Percentiles rank a stretch among this genome's conserved stretches.
Conservation (phyloP, 2,113 vertebrate species). For the Hippocampus zosterae region DNA sequence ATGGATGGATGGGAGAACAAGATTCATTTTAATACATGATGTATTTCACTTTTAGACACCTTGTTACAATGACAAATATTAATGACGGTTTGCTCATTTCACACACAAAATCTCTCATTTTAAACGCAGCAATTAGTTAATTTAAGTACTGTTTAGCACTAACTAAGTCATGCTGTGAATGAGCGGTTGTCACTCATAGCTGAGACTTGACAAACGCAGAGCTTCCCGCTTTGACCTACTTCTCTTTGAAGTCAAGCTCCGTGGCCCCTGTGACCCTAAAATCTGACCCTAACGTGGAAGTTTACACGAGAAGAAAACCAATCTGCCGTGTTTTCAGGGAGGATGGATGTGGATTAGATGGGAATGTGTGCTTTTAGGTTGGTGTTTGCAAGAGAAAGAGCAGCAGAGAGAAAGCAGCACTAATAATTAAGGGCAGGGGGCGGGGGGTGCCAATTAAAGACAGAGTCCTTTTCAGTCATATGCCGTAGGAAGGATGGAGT, state of each 20-base stretch:
- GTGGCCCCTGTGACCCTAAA: constrained; percentile 34
- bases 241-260: constrained; percentile 42
- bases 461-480: constrained; percentile 42
- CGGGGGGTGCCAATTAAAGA: constrained; percentile 34
- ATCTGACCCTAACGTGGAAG: constrained; percentile 47
- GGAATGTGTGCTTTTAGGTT: constrained; percentile 26
- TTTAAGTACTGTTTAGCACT: background rate
- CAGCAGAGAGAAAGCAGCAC: background rate
- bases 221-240: constrained; percentile 8
- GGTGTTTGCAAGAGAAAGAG: constrained; percentile 12
- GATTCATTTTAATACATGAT: no score
- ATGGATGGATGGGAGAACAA: background rate
- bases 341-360: constrained; percentile 48
- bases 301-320: constrained; percentile 47
- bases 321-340: constrained; percentile 26
- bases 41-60: background rate
- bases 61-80: background rate
- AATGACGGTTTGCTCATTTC: background rate
- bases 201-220: constrained; percentile 8
- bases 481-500: constrained; percentile 40
- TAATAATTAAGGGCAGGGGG: constrained; percentile 30
- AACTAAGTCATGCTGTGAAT: constrained; percentile 16
- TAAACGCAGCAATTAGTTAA: background rate
- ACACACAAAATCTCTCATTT: background rate
- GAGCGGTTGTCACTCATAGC: constrained; percentile 12